Evolutionary conservation across 1,140 invertebrate genomes (phyloP), one percentile per base, ranked within the genome.

Genomic region (Papilio polyxenes): DNA sequence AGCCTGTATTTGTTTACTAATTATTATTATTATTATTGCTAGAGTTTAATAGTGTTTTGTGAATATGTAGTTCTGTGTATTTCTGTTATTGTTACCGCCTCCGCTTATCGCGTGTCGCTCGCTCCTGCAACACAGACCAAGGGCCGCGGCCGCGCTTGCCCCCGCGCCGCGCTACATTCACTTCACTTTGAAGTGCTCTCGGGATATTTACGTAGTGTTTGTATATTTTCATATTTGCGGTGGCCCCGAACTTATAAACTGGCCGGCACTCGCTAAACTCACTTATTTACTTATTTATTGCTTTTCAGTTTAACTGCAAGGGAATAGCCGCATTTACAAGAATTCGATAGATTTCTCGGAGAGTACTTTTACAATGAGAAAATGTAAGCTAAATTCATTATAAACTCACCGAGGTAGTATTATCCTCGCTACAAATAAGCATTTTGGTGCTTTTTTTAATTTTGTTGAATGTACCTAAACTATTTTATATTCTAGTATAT

Each of bases 191-290:
- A 92, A 92, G 91, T 92, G 92, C 87, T 89, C 87, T 91, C 88
- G 85, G 86, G 88, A 87, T 92, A 90, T 93, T 92, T 92, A 90
- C 89, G 90, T 89, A 88, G 85, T 92, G 87, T 90, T 92, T 92
- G 91, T 92, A 92, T 93, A 93, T 92, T 93, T 92, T 92, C 85
- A 90, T 90, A 92, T 91, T 89, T 87, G 92, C 90, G 90, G 92
- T 90, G 88, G 88, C 87, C 89, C 86, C 87, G 87, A 88, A 87
- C 87, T 88, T 85, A 90, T 89, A 90, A 85, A 91, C 91, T 91
- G 83, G 59, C 84, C 78, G 85, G 85, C 85, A 81, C 85, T 85
- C 83, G 79, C 77, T 20, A 40, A 62, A 82, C 80, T 81, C 49
- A 56, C 79, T 84, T 78, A 83, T 82, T 83, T 83, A 83, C 84